Evolutionary conservation across 2,888 invertebrate genomes (phyloP).

Genomic region (Endomychus coccineus): DNA sequence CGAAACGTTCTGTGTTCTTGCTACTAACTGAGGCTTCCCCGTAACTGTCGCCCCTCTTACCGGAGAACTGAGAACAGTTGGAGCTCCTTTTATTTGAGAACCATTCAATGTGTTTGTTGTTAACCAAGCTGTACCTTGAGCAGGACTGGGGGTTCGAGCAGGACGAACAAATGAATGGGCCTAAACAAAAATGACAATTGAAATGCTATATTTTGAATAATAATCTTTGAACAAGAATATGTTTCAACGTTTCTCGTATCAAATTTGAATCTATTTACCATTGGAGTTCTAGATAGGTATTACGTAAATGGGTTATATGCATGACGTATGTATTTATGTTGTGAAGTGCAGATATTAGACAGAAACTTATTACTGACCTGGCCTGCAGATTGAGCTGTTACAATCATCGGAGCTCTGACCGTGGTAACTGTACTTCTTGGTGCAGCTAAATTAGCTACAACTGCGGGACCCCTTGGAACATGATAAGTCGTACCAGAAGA

Average conservation of each 20-base stretch:
- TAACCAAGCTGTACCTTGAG: slow-evolving; percentile 39
- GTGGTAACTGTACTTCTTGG: slow-evolving; percentile 56
- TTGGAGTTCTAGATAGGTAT: too few species aligned
- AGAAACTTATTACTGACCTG: slow-evolving; percentile 21
- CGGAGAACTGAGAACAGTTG: slow-evolving; percentile 40
- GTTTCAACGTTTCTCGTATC: too few species aligned
- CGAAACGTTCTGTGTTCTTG: slow-evolving; percentile 32
- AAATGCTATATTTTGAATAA: too few species aligned
- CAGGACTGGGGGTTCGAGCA: slow-evolving; percentile 41
- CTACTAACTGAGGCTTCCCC: slow-evolving; percentile 37
- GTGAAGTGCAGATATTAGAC: too few species aligned
- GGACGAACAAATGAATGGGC: slow-evolving; percentile 37
- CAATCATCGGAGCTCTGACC: slow-evolving; percentile 40
- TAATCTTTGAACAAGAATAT: too few species aligned
- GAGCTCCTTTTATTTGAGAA: slow-evolving; percentile 39
- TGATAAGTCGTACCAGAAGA: slow-evolving; percentile 38
- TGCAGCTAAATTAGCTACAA: slow-evolving; percentile 66
- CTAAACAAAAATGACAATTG: too few species aligned
- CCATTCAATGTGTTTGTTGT: slow-evolving; percentile 37
- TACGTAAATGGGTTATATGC: neutral
- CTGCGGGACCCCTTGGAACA: slow-evolving; percentile 57
- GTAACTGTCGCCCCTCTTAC: slow-evolving; percentile 37
- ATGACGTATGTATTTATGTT: too few species aligned
- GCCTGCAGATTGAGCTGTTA: slow-evolving; percentile 34
- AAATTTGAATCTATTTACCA: too few species aligned